These are phyloP conservation scores for Pseudochirops corinnae DNA, from an alignment of 2,797 vertebrate genomes.

Conservation along the genomic window DNA sequence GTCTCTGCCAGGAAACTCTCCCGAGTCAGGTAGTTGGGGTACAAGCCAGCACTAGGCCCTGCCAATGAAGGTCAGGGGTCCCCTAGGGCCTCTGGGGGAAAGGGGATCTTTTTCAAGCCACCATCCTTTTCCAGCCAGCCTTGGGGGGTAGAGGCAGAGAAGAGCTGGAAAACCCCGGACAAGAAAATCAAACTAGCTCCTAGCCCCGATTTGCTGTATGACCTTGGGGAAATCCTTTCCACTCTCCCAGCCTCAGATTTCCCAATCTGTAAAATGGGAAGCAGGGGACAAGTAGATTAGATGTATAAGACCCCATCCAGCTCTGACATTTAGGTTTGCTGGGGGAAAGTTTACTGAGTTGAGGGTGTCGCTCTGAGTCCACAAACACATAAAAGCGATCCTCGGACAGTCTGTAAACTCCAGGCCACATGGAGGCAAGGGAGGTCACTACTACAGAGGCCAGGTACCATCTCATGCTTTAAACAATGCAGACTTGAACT, in stretches of 20 bases:
- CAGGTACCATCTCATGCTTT: background rate
- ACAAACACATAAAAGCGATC: background rate
- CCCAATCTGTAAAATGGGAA: background rate
- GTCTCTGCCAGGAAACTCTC: conserved; percentile 77
- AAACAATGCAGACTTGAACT: background rate
- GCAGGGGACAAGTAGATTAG: background rate
- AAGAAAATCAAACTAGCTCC: background rate
- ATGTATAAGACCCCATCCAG: background rate
- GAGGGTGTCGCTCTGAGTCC: background rate
- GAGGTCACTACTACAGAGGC: background rate
- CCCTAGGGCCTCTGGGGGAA: background rate
- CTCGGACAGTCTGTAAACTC: background rate
- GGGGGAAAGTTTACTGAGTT: background rate
- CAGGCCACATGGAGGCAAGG: background rate
- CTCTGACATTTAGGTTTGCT: background rate
- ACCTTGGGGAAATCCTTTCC: background rate
- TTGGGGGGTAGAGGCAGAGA: background rate
- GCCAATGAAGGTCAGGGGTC: background rate
- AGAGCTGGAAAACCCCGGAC: background rate
- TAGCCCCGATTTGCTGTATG: background rate
- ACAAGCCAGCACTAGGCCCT: background rate
- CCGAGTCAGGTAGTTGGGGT: conserved; percentile 62
- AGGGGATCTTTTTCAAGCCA: background rate
- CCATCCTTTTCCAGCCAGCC: background rate
- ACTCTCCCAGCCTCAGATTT: background rate